A percentile compares a stretch with the other conserved stretches of the same genome.
phyloP scores from a whole-genome alignment of 2,888 invertebrate genomes.

The Tuberolachnus salignus region DNA sequence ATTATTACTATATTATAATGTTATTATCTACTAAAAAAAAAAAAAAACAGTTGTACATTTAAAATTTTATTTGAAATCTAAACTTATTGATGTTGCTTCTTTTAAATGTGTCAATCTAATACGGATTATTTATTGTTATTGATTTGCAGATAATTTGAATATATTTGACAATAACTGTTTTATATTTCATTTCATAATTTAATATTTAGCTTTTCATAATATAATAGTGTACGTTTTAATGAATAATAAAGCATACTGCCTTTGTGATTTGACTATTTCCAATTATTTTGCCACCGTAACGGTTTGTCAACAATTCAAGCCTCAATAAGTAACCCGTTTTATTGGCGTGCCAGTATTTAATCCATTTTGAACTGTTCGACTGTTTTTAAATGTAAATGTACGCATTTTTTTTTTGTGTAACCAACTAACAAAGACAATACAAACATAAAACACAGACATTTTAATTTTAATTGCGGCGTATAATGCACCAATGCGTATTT shows the following conservation, averaged over 20 bases:
- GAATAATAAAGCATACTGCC: slow-evolving; percentile 53
- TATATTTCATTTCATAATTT: slow-evolving; percentile 47
- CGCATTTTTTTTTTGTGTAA: no score
- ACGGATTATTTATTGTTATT: slow-evolving; percentile 48
- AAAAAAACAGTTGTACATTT: slow-evolving; percentile 20
- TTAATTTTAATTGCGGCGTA: no score
- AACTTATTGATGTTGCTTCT: slow-evolving; percentile 41
- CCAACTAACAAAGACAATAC: no score
- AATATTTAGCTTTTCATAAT: slow-evolving; percentile 26
- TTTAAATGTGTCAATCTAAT: slow-evolving; percentile 53
- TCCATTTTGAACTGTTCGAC: no score
- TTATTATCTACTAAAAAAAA: slow-evolving; percentile 46
- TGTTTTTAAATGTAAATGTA: no score
- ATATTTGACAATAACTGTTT: slow-evolving; percentile 37
- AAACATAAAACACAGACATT: no score
- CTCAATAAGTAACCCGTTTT: no score
- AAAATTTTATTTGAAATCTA: slow-evolving; percentile 14
- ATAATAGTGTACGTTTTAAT: slow-evolving; percentile 43
- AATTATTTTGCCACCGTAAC: not conserved
- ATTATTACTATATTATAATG: slow-evolving; percentile 9
- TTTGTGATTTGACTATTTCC: slow-evolving; percentile 25
- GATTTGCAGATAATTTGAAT: slow-evolving; percentile 38
- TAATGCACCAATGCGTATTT: no score
- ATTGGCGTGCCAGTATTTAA: no score
- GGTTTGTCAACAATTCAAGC: no score